Base-by-base conservation (phyloP, 1,140 invertebrate species). In the Eriocheir sinensis region DNA sequence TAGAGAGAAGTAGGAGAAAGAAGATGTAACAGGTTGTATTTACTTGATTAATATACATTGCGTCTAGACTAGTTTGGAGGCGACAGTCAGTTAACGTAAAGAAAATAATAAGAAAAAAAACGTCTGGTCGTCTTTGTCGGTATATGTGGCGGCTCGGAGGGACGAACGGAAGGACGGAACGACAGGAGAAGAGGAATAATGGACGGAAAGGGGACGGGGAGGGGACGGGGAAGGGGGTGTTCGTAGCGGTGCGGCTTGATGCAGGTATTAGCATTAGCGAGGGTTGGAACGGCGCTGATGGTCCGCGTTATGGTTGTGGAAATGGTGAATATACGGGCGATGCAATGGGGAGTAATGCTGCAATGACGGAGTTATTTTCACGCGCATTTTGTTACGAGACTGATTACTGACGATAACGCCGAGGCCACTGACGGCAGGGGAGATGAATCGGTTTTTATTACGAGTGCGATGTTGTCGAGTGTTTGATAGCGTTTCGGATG, bases 211-310 rank as follows among this genome's bases (percentile, higher is more conserved):
- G 48, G 12, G 21, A 21, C 48, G 0, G 48, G 48, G 48, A 15
- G 44, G 44, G 15, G n/a, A n/a, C n/a, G n/a, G 44, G 44, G 44
- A 15, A 15, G 44, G 44, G 4, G 44, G 48, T 21, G 12, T 53
- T 53, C 1, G 8, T 53, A 53, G 48, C 48, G 48, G 21, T 17
- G 12, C 21, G 48, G 48, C n/a, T 72, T 21, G 60, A 21, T 21
- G n/a, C n/a, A n/a, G n/a, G 27, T 72, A 72, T 72, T 72, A 72
- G 60, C 60, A 72, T 72, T 72, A 72, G 60, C n/a, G n/a, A 72
- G 60, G 60, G 60, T 72, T n/a, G 60, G 21, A 21, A 72, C n/a
- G 60, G 60, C 60, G 60, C n/a, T 72, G 60, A 72, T 8, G 60
- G n/a, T n/a, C 27, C 60, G 60, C 12, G 27, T 72, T n/a, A 72